These are phyloP conservation scores for Danaus melanippus DNA, from an alignment of 1,140 invertebrate species.

Conservation along the genomic window DNA sequence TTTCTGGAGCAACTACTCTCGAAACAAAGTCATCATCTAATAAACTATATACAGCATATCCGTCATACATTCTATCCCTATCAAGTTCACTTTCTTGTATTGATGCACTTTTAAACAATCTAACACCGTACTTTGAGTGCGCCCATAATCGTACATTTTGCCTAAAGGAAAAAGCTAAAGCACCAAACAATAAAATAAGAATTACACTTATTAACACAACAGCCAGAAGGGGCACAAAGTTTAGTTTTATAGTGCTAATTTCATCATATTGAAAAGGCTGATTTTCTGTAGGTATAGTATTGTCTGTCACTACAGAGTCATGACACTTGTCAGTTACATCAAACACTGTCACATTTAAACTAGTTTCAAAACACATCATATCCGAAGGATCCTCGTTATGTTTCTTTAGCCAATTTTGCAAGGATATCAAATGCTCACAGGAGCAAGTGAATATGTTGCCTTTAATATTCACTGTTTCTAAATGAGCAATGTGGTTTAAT, in stretches of 20 bases:
- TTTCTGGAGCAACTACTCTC: conserved; percentile 82
- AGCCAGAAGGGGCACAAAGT: conserved; percentile 78
- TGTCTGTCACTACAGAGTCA: conserved; percentile 80
- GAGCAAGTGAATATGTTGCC: conserved; percentile 82
- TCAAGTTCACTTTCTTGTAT: conserved; percentile 79
- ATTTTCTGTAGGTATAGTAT: conserved; percentile 78
- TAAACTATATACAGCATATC: conserved; percentile 90
- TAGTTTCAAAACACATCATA: conserved; percentile 76
- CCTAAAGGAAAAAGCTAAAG: conserved; percentile 82
- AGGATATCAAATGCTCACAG: conserved; percentile 75
- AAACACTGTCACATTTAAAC: conserved; percentile 76
- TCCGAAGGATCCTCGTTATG: conserved; percentile 78
- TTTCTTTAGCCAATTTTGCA: conserved; percentile 79
- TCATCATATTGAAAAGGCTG: conserved; percentile 69
- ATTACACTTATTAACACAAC: conserved; percentile 82
- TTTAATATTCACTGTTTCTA: conserved; percentile 77
- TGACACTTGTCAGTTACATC: conserved; percentile 78
- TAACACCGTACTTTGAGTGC: conserved; percentile 81
- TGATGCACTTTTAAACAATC: conserved; percentile 83
- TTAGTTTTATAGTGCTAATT: conserved; percentile 74
- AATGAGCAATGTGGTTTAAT: conserved; percentile 74
- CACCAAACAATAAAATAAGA: conserved; percentile 78
- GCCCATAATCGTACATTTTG: conserved; percentile 83
- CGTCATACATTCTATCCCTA: conserved; percentile 87
- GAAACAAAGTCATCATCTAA: conserved; percentile 88